Conservation (phyloP, 2,797 vertebrate genomes). For the Rhinatrema bivittatum region DNA sequence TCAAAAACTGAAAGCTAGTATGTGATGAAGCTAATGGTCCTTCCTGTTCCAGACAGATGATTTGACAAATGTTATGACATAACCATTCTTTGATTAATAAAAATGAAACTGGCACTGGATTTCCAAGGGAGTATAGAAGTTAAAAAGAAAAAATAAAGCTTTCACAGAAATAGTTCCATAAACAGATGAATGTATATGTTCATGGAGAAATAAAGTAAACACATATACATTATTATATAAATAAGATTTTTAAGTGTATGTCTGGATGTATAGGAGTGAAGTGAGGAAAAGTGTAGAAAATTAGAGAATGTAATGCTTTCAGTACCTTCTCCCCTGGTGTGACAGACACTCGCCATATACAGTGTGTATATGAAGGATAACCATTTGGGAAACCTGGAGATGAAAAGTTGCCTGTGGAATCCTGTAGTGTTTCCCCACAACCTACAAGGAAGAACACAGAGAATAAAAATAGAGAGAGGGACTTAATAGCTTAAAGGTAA, state of each 20-base stretch:
- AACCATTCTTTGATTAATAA: no score
- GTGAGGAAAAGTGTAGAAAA: neutral
- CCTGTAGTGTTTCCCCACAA: constrained; percentile 86
- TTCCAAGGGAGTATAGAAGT: neutral
- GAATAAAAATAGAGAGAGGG: constrained; percentile 9
- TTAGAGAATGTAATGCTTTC: neutral
- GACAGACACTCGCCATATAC: constrained; percentile 96
- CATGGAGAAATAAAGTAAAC: neutral
- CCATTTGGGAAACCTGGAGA: constrained; percentile 97
- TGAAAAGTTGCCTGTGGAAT: constrained; percentile 84
- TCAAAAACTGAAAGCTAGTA: no score
- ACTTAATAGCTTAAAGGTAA: no score
- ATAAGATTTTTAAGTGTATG: no score
- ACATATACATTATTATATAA: neutral
- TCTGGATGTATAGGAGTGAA: no score
- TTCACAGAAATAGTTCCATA: neutral
- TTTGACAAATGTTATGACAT: no score
- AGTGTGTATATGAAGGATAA: constrained; percentile 96
- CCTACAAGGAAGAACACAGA: constrained; percentile 61
- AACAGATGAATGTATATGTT: neutral
- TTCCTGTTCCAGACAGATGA: no score
- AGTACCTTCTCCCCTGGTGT: constrained; percentile 95
- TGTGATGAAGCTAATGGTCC: no score
- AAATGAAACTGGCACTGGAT: no score
- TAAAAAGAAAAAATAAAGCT: neutral